phyloP scores from a whole-genome alignment of 2,888 invertebrate species.

The Coenonympha glycerion region DNA sequence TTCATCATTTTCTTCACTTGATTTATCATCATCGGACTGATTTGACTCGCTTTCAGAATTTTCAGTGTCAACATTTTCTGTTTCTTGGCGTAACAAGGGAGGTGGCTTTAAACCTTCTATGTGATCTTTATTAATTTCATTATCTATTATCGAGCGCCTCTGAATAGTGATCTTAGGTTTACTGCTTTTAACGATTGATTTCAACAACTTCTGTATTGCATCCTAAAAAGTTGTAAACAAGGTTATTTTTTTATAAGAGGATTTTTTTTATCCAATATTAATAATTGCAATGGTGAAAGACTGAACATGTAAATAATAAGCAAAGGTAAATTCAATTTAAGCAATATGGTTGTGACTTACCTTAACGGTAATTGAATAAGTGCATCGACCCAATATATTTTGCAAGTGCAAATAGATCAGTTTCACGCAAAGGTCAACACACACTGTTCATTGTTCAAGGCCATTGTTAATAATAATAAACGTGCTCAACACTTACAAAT shows the following conservation, averaged over 20 bases:
- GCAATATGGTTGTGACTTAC: neutral
- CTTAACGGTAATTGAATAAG: constrained; percentile 10
- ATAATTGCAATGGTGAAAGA: too few species aligned
- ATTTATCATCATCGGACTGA: constrained; percentile 34
- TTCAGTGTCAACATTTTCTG: constrained; percentile 32
- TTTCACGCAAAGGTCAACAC: neutral
- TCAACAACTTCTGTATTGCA: constrained; percentile 26
- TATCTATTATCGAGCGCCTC: constrained; percentile 42
- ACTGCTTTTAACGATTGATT: constrained; percentile 25
- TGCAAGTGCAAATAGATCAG: constrained; percentile 4
- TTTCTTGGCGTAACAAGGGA: constrained; percentile 46
- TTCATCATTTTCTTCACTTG: constrained; percentile 38
- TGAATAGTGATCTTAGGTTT: constrained; percentile 29
- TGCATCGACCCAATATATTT: neutral
- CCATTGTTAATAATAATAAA: constrained; percentile 2
- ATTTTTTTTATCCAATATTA: too few species aligned
- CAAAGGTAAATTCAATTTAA: neutral
- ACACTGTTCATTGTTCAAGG: constrained; percentile 2
- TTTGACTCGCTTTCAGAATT: constrained; percentile 28
- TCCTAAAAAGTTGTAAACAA: constrained; percentile 29
- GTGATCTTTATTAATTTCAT: constrained; percentile 48
- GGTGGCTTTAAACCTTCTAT: constrained; percentile 39
- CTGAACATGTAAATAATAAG: too few species aligned
- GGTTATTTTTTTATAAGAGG: too few species aligned
- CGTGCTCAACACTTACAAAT: neutral